phyloP scores from a whole-genome alignment of 2,888 invertebrate genomes.

The Lycaena phlaeas region DNA sequence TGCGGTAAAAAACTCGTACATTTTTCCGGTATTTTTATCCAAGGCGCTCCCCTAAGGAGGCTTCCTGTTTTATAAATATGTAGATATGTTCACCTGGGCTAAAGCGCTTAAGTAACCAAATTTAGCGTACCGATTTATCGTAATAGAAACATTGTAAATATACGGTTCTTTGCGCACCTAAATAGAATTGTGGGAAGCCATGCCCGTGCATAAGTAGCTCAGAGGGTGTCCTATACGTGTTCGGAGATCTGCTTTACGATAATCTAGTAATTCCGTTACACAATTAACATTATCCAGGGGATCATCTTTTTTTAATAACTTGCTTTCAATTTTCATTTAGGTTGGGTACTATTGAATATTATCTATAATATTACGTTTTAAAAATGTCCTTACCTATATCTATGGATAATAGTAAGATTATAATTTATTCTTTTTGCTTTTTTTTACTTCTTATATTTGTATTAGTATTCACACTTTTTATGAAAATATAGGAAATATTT shows the following conservation, averaged over 20 bases:
- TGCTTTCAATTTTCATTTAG: too few species aligned
- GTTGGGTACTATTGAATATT: too few species aligned
- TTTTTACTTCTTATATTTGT: too few species aligned
- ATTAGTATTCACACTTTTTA: too few species aligned
- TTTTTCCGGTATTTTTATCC: slow-evolving; percentile 61
- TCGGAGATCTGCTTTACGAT: background rate
- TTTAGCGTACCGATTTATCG: slow-evolving; percentile 66
- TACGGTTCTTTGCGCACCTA: slow-evolving; percentile 47
- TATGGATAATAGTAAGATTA: too few species aligned
- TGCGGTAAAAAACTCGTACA: slow-evolving; percentile 52
- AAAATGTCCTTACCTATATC: too few species aligned
- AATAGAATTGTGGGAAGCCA: slow-evolving; percentile 58
- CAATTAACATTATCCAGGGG: background rate
- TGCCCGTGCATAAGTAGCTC: slow-evolving; percentile 54
- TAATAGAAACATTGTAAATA: slow-evolving; percentile 69
- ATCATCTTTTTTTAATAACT: too few species aligned
- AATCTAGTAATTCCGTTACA: background rate
- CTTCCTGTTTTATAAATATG: slow-evolving; percentile 68
- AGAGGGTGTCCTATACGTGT: background rate
- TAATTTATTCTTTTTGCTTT: too few species aligned
- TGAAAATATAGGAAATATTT: too few species aligned
- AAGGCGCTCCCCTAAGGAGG: slow-evolving; percentile 56
- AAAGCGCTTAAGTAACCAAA: slow-evolving; percentile 46
- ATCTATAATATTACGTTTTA: too few species aligned
- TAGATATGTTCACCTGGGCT: slow-evolving; percentile 70